Base-by-base conservation (phyloP, 2,888 invertebrate species). In the Brachycybe producta region DNA sequence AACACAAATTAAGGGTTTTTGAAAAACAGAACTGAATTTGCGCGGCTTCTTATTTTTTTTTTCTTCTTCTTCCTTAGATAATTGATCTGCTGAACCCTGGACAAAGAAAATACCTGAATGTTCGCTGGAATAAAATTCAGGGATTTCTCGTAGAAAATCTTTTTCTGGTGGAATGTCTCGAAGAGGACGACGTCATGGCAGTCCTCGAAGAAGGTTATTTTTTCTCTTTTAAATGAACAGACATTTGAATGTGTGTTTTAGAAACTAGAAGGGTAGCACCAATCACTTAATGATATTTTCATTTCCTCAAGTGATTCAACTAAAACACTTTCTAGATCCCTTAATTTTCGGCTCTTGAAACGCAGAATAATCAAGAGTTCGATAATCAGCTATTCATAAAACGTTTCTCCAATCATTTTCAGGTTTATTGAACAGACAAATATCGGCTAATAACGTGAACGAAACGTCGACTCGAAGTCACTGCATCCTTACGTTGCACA, bases 91-190 rank as follows among this genome's bases (percentile, higher is more conserved):
- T 94, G 40, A 94, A 94, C 70, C 85, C 90, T 0, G 85, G 85
- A 26, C 77, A 80, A 1, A 75, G 84, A 44, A 82, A 84, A 65
- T 83, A 90, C 0, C 72, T 92, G 39, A 82, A 85, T 49, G 90
- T 94, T 11, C 75, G 94, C 43, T 94, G 94, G 92, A 86, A 87
- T 38, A 91, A 92, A 66, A 82, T 82, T 42, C 66, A 65, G 55
- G 84, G 91, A 2, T 94, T 94, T 68, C 92, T 91, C 66, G 92
- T 94, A 4, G 94, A 94, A 67, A 94, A 94, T 67, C 74, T 87
- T n/a, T 94, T 94, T 65, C 86, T 84, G 0, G 88, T 92, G 0
- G 90, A 92, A 64, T 94, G 94, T 64, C 88, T 90, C 65, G 83
- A 88, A 61, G 69, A 91, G 41, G 92, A 92, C 59, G 92, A 94